phyloP scores from a whole-genome alignment of 2,888 invertebrate species.

The Tetramorium bicarinatum region DNA sequence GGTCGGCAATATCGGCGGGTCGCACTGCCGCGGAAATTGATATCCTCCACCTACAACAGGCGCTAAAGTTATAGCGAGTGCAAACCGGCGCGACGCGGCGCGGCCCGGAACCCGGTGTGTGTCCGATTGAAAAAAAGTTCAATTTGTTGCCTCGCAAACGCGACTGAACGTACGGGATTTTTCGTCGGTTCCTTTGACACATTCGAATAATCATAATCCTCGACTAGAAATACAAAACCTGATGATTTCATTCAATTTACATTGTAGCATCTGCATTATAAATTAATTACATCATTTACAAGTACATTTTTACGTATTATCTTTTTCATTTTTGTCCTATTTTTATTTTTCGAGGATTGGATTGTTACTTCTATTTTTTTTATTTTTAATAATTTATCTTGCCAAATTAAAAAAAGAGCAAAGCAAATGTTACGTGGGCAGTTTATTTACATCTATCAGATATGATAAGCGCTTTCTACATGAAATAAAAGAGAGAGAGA shows the following conservation, averaged over 20 bases:
- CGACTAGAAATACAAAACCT: not conserved
- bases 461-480: not conserved
- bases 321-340: not conserved
- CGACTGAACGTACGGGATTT: slow-evolving; percentile 20
- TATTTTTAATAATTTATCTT: not conserved
- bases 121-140: slow-evolving; percentile 51
- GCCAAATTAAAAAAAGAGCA: not conserved
- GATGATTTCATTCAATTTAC: not conserved
- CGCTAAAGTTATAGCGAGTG: slow-evolving; percentile 69
- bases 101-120: not conserved
- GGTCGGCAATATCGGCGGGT: slow-evolving; percentile 80
- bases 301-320: not conserved
- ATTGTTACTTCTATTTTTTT: not conserved
- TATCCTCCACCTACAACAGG: slow-evolving; percentile 76
- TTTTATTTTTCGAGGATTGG: not conserved
- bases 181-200: slow-evolving; percentile 9
- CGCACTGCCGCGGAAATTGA: slow-evolving; percentile 78
- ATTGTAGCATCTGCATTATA: not conserved
- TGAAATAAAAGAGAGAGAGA: not conserved
- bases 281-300: not conserved
- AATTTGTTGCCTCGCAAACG: slow-evolving; percentile 6
- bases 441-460: not conserved
- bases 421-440: not conserved
- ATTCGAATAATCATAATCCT: slow-evolving; percentile 12
- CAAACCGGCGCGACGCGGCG: slow-evolving; percentile 23